Base-by-base conservation (phyloP, 2,888 invertebrate species). In the Dynastes hyllus region DNA sequence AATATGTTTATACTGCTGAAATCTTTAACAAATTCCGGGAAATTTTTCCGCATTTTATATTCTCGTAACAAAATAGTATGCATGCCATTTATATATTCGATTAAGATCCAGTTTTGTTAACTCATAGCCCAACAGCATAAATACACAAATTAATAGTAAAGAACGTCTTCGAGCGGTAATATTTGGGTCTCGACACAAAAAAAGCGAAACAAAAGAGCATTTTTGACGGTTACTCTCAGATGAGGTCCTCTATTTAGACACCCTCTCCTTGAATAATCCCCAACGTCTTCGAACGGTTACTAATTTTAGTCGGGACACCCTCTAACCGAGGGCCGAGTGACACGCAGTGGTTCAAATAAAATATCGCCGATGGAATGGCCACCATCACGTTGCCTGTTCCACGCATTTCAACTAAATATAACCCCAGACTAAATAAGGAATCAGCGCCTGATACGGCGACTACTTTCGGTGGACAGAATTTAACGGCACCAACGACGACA, bases 341-440 rank as follows among this genome's bases (percentile, higher is more conserved):
- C 61, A 37, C 45, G 55, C 77, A 67, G 40, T 77, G 77, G 77
- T 77, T 58, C 69, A 69, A 69, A 77, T 77, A 58, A 77, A 77
- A 77, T 77, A 77, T 69, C 58, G 77, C 58, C 77, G 67, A 40
- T 66, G 69, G 55, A 75, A 61, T 79, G 76, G 79, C 75, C 76
- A 45, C 45, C 45, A 8, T 45, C 45, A 79, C 50, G 67, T 50
- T 32, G 63, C n/a, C 9, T 51, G 27, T 51, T 13, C 27, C 11
- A 13, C 61, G 58, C 45, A 65, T 65, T 37, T 76, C 66, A 70
- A 51, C 61, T 79, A 79, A 76, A 79, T 79, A 76, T 79, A 79
- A 70, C 58, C 61, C 40, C 69, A 76, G 76, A 76, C 76, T 76
- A 79, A 76, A 79, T 79, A 76, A 76, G 58, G 77, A 69, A 75